Evolutionary conservation across 2,888 invertebrate species (phyloP).

Genomic region (Polymixis flavicincta): DNA sequence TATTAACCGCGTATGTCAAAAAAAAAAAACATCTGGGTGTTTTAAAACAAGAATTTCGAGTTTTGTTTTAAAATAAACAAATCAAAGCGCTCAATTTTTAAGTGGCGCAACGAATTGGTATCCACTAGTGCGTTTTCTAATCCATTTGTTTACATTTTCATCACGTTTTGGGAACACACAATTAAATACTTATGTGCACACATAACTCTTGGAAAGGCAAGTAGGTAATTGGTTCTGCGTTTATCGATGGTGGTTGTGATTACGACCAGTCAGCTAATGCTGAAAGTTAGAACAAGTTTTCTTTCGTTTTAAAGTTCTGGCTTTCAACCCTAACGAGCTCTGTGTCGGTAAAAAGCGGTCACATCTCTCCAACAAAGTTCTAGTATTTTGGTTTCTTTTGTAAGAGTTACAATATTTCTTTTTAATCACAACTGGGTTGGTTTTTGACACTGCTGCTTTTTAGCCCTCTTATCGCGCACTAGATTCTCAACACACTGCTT

Average conservation of each 20-base stretch:
- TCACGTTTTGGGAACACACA: too few relatives aligned
- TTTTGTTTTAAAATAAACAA: too few relatives aligned
- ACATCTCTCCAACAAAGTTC: neutral
- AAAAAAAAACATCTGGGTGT: too few relatives aligned
- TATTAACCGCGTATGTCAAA: too few relatives aligned
- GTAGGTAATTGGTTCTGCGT: neutral
- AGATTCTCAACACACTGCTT: too few relatives aligned
- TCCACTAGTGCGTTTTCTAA: too few relatives aligned
- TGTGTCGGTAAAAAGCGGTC: neutral
- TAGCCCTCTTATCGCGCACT: too few relatives aligned
- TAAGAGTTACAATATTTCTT: neutral
- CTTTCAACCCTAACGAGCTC: slow-evolving; percentile 1
- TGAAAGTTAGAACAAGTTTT: neutral
- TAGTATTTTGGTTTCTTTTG: neutral
- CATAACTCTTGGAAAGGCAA: neutral
- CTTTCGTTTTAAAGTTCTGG: neutral
- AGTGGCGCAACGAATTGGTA: too few relatives aligned
- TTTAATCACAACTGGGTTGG: neutral
- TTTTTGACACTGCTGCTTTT: neutral
- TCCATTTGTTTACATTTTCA: too few relatives aligned
- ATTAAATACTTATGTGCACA: too few relatives aligned
- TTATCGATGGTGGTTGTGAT: neutral
- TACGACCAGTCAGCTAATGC: neutral
- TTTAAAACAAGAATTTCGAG: too few relatives aligned
- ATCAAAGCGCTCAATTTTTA: too few relatives aligned